Conservation (phyloP, 2,113 vertebrate species). For the human (Homo sapiens) region DNA sequence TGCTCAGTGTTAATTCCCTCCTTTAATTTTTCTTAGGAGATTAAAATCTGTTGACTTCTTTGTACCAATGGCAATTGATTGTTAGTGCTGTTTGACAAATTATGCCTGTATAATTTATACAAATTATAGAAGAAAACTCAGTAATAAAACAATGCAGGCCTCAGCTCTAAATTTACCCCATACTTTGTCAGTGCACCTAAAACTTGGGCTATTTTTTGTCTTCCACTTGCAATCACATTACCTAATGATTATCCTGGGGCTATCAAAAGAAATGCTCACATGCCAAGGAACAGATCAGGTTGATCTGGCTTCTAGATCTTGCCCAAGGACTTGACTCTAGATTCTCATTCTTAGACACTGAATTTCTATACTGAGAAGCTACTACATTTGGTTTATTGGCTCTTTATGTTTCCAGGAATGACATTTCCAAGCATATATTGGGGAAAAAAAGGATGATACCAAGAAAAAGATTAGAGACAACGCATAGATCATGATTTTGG, state of each 20-base stretch:
- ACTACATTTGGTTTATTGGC: not conserved
- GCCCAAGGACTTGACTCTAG: not conserved
- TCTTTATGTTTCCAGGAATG: not conserved
- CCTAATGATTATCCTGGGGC: not conserved
- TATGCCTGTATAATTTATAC: not conserved
- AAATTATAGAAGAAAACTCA: not conserved
- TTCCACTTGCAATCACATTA: not conserved
- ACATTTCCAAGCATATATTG: not conserved
- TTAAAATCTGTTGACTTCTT: conserved; percentile 6
- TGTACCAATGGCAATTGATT: not conserved
- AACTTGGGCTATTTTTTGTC: not conserved
- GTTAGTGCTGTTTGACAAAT: not conserved
- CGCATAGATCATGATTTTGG: not conserved
- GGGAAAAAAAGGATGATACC: not conserved
- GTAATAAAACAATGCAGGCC: not conserved
- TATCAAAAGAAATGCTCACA: not conserved
- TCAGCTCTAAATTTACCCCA: not conserved
- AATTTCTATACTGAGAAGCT: not conserved
- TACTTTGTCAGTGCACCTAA: not conserved
- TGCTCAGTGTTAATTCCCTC: not conserved
- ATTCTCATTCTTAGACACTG: not conserved
- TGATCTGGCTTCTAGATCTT: not conserved
- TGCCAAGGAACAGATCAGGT: not conserved
- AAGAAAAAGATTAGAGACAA: not conserved
- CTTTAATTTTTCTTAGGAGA: not conserved